A percentile compares a stretch with the other conserved stretches of the same genome.
phyloP scores from a whole-genome alignment of 2,797 vertebrate genomes.

The Eurystomus glaucurus region DNA sequence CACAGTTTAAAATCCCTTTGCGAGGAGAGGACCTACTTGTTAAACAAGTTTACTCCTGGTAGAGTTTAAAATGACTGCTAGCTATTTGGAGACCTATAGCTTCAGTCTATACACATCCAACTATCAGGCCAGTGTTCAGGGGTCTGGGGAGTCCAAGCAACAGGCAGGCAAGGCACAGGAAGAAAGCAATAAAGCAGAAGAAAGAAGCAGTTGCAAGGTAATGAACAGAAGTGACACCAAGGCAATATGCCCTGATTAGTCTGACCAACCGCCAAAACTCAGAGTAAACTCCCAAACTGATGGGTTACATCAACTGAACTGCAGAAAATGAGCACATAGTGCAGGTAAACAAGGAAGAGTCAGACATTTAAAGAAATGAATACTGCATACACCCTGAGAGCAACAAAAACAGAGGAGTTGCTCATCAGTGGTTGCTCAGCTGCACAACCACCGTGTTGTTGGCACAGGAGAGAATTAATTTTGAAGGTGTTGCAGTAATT shows the following conservation, averaged over 20 bases:
- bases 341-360: conserved; percentile 30
- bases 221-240: neutral
- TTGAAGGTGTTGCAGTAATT: neutral
- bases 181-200: neutral
- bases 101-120: neutral
- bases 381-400: neutral
- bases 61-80: no score
- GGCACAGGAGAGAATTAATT: neutral
- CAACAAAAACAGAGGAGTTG: neutral
- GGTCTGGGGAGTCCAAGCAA: neutral
- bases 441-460: neutral
- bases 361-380: neutral
- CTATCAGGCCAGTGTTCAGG: neutral
- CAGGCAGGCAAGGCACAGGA: neutral
- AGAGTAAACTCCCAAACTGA: neutral
- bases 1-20: neutral
- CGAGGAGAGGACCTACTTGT: neutral
- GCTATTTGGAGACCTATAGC: no score
- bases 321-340: neutral
- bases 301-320: neutral
- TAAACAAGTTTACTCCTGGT: neutral
- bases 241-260: neutral
- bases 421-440: neutral
- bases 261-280: neutral
- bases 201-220: neutral